A percentile compares a stretch with the other conserved stretches of the same genome.
phyloP scores from a whole-genome alignment of 2,113 vertebrate genomes.

The Phainopepla nitens region DNA sequence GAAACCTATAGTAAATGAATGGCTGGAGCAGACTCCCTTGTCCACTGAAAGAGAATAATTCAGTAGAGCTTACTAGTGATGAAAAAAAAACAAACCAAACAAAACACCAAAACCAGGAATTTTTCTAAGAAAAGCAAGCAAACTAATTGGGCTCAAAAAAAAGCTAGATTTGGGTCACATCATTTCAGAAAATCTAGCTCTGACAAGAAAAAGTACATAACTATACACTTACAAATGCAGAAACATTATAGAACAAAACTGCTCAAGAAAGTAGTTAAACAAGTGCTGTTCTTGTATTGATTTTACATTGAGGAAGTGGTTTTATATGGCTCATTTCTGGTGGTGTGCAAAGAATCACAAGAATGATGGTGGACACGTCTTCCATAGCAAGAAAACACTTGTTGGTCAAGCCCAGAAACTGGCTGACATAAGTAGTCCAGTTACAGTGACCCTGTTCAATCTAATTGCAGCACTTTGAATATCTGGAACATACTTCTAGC shows the following conservation, averaged over 20 bases:
- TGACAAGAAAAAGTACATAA: background rate
- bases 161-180: background rate
- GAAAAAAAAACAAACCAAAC: background rate
- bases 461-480: background rate
- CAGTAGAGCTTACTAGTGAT: background rate
- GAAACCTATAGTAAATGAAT: constrained; percentile 97
- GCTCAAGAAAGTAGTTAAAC: background rate
- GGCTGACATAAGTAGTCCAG: background rate
- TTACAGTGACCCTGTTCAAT: background rate
- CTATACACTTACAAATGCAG: background rate
- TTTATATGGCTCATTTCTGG: background rate
- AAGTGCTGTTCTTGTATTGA: background rate
- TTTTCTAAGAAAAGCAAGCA: background rate
- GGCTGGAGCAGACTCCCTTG: constrained; percentile 96
- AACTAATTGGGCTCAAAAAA: background rate
- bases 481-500: background rate
- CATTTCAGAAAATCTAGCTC: background rate
- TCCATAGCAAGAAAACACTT: background rate
- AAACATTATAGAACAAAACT: background rate
- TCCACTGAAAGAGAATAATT: constrained; percentile 77
- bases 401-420: background rate
- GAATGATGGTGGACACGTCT: background rate
- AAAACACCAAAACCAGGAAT: background rate
- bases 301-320: background rate
- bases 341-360: background rate